Conservation (phyloP, 2,797 vertebrate genomes). For the Astyanax mexicanus region DNA sequence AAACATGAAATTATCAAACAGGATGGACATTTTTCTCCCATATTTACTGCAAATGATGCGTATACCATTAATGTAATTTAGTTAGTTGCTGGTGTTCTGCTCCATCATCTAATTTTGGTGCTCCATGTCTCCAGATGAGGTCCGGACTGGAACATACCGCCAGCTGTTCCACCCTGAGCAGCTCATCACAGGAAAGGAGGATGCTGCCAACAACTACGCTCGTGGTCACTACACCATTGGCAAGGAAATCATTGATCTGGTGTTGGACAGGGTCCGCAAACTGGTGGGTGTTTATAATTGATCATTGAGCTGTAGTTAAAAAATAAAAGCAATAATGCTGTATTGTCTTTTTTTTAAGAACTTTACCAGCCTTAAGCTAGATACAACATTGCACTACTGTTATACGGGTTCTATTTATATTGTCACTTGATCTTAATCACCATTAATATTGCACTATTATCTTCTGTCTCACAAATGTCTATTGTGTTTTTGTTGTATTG, state of each 20-base stretch:
- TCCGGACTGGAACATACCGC: slow-evolving; percentile 23
- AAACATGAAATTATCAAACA: too few species aligned
- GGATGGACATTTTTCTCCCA: too few species aligned
- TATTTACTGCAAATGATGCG: too few species aligned
- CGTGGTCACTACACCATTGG: slow-evolving; percentile 13
- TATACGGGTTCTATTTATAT: too few species aligned
- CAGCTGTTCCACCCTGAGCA: slow-evolving; percentile 11
- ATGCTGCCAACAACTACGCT: slow-evolving; percentile 1
- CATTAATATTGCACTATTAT: too few species aligned
- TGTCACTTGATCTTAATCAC: too few species aligned
- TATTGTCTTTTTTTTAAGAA: neutral
- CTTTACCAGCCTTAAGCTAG: too few species aligned
- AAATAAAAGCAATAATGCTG: neutral
- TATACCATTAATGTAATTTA: slow-evolving; percentile 44
- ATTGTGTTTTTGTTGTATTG: too few species aligned
- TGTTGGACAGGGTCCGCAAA: slow-evolving; percentile 11
- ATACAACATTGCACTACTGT: too few species aligned
- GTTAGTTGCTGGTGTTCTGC: slow-evolving; percentile 76
- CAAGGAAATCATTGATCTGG: slow-evolving; percentile 15
- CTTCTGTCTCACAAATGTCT: too few species aligned
- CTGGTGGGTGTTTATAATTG: neutral
- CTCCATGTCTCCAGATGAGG: neutral
- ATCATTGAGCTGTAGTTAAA: neutral
- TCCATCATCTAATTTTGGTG: neutral
- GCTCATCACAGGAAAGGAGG: slow-evolving; percentile 21